Evolutionary conservation across 1,140 invertebrate genomes (phyloP).

Genomic region (Drosophila fuyamai): DNA sequence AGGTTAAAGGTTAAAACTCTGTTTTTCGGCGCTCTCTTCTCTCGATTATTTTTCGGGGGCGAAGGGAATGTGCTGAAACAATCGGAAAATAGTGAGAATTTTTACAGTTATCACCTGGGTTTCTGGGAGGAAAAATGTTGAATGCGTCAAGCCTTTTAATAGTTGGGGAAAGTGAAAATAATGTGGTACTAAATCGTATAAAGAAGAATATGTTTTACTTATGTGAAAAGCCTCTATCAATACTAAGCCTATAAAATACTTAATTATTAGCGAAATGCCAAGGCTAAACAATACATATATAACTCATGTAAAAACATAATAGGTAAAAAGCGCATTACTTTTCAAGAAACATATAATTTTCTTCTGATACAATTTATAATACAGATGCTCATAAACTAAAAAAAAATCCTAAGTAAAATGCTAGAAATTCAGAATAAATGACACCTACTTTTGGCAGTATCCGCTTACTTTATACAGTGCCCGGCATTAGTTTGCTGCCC

Average conservation of each 20-base stretch:
- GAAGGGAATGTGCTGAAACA: background rate
- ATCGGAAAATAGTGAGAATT: background rate
- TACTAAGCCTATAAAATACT: too few relatives aligned
- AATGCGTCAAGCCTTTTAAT: slow-evolving; percentile 1
- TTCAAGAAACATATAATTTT: too few relatives aligned
- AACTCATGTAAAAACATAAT: too few relatives aligned
- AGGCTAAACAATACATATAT: too few relatives aligned
- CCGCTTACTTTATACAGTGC: background rate
- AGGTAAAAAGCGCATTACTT: too few relatives aligned
- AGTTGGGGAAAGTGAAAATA: background rate
- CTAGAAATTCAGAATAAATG: background rate
- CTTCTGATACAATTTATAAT: too few relatives aligned
- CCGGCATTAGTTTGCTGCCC: slow-evolving; percentile 8
- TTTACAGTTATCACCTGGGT: slow-evolving; percentile 27
- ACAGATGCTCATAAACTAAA: too few relatives aligned
- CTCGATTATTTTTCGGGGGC: slow-evolving; percentile 8
- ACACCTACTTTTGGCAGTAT: background rate
- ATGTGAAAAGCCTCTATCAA: too few relatives aligned
- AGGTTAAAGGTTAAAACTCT: slow-evolving; percentile 7
- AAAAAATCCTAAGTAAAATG: background rate
- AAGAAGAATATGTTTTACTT: too few relatives aligned
- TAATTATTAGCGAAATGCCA: too few relatives aligned
- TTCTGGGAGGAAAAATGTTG: background rate
- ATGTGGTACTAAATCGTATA: background rate
- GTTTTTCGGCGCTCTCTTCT: slow-evolving; percentile 1